Evolutionary conservation across 1,140 invertebrate genomes (phyloP).

Genomic region (Caenorhabditis latens): DNA sequence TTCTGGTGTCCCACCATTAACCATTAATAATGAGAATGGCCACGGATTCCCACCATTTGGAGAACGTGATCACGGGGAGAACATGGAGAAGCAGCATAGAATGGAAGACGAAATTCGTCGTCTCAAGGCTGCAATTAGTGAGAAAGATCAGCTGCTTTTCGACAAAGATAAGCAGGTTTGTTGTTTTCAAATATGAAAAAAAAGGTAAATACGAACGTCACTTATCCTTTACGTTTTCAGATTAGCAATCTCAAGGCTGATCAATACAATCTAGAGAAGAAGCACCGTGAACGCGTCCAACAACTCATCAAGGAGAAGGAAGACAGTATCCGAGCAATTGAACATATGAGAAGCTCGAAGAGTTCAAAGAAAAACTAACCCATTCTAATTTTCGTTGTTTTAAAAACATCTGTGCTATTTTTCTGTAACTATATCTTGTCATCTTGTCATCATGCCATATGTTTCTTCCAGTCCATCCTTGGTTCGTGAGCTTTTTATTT

Average conservation of each 20-base stretch:
- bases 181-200: neutral
- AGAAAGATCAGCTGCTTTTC: neutral
- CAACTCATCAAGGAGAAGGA: slow-evolving; percentile 42
- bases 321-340: slow-evolving; percentile 49
- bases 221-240: neutral
- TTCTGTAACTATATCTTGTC: neutral
- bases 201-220: neutral
- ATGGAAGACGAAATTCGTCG: slow-evolving; percentile 49
- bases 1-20: neutral
- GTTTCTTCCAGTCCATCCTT: neutral
- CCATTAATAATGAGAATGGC: slow-evolving; percentile 24
- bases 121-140: neutral
- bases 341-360: slow-evolving; percentile 20
- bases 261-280: slow-evolving; percentile 16
- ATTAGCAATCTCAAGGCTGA: slow-evolving; percentile 28
- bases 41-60: slow-evolving; percentile 25
- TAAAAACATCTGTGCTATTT: neutral
- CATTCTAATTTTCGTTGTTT: neutral
- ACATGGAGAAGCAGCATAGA: slow-evolving; percentile 32
- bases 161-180: slow-evolving; percentile 33
- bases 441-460: slow-evolving; percentile 12
- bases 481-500: too few species aligned
- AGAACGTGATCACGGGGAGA: slow-evolving; percentile 13
- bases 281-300: slow-evolving; percentile 30
- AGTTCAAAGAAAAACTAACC: slow-evolving; percentile 26